Base-by-base conservation (phyloP, 2,113 vertebrate genomes). In the Vidua macroura region DNA sequence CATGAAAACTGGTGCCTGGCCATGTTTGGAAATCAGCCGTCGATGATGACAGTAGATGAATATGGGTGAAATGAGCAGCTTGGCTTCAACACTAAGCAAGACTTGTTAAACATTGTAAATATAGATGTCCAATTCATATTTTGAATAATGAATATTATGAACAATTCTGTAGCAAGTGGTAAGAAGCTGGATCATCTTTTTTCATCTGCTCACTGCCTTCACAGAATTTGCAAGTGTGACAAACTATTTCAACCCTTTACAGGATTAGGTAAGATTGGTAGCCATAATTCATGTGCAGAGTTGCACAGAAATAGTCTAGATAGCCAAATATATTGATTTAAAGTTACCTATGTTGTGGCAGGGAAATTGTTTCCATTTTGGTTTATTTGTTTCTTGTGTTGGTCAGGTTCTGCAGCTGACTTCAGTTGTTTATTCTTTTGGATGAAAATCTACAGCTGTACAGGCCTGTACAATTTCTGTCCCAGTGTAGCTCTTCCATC, bases 11-110 rank as follows among this genome's bases (percentile, higher is more conserved):
- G 88, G 15, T 86, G 88, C 81, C 88, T 95, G 88, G 90, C 94
- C 93, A 62, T 96, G 90, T 95, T 96, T 97, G 92, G 95, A 96
- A 78, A 39, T 88, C 73, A 68, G 92, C 93, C 64, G 52, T 90
- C 62, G 13, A 44, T 86, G 92, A 94, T 95, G 90, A 60, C 88
- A 92, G 86, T 43, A 53, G 49, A 91, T 1, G 67, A 88, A 76
- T 72, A 94, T 96, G 90, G 88, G 62, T 95, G 92, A 96, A 96
- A 95, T 82, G 68, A 93, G 49, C 56, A 93, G 69, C 77, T 96
- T 97, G 83, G 80, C 73, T 88, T 92, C n/a, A 4, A 76, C 83
- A 58, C 86, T 69, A 33, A 88, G 77, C 49, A 79, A 79, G 86
- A 64, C 68, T 88, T 95, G 77, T 94, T 94, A 72, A 88, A 86